phyloP scores from a whole-genome alignment of 2,888 invertebrate species.

The Drosophila demipolita region DNA sequence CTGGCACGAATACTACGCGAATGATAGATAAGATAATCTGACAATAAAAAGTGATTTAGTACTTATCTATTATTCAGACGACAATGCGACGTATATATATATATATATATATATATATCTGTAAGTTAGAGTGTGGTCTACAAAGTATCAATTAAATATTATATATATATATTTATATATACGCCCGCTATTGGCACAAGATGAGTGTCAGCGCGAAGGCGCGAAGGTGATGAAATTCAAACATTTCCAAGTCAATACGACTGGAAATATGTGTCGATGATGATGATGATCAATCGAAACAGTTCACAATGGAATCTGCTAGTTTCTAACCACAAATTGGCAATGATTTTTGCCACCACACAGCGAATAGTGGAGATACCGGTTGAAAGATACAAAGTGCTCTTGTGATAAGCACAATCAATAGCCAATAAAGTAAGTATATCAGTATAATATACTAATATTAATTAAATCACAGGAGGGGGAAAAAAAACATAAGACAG shows the following conservation, averaged over 20 bases:
- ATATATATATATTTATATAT: constrained; percentile 6
- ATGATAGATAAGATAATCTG: constrained; percentile 35
- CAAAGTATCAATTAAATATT: neutral
- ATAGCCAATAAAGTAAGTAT: neutral
- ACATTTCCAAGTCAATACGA: constrained; percentile 28
- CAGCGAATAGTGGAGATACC: neutral
- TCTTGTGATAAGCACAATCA: constrained; percentile 20
- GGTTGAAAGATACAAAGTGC: neutral
- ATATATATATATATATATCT: neutral
- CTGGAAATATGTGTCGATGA: constrained; percentile 5
- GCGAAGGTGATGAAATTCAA: constrained; percentile 49
- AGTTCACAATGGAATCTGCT: constrained; percentile 34
- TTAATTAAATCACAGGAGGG: constrained; percentile 14
- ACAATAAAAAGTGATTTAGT: constrained; percentile 33
- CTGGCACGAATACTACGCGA: constrained; percentile 16
- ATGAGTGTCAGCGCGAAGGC: constrained; percentile 43
- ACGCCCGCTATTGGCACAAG: constrained; percentile 36
- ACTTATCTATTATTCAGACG: constrained; percentile 43
- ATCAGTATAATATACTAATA: neutral
- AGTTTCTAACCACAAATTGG: constrained; percentile 37
- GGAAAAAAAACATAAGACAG: constrained; percentile 15
- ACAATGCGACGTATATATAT: constrained; percentile 7
- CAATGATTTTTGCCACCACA: constrained; percentile 20
- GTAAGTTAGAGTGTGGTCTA: constrained; percentile 1
- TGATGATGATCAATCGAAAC: constrained; percentile 26